Evolutionary conservation across 2,113 vertebrate genomes (phyloP).

Genomic region (Apteryx owenii): DNA sequence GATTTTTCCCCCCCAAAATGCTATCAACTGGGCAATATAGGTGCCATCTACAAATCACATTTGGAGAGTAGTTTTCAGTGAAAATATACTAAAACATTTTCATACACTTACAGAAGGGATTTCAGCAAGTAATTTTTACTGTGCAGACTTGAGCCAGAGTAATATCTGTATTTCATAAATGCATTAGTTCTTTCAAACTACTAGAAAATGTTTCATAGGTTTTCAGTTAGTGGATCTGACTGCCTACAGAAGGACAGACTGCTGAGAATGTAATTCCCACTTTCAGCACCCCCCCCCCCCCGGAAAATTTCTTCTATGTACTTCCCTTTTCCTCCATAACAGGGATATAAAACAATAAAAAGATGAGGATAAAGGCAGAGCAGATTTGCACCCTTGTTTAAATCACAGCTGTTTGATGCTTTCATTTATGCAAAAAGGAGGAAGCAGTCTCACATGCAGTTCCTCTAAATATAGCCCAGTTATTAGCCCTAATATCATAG

Average conservation of each 20-base stretch:
- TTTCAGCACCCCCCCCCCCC: background rate
- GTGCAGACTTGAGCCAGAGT: background rate
- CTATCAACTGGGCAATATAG: background rate
- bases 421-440: background rate
- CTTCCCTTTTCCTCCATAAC: background rate
- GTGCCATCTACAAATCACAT: background rate
- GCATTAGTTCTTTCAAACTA: background rate
- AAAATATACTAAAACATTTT: background rate
- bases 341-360: background rate
- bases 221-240: background rate
- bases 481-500: background rate
- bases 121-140: background rate
- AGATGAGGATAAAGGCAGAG: background rate
- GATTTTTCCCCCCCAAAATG: background rate
- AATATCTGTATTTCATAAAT: background rate
- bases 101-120: background rate
- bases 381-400: background rate
- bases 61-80: background rate
- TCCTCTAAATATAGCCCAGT: background rate
- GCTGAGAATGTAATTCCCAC: background rate
- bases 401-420: background rate
- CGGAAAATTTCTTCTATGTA: background rate
- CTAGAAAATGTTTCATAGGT: background rate
- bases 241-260: background rate
- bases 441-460: background rate